phyloP scores from a whole-genome alignment of 2,797 vertebrate species.

The Helarctos malayanus region DNA sequence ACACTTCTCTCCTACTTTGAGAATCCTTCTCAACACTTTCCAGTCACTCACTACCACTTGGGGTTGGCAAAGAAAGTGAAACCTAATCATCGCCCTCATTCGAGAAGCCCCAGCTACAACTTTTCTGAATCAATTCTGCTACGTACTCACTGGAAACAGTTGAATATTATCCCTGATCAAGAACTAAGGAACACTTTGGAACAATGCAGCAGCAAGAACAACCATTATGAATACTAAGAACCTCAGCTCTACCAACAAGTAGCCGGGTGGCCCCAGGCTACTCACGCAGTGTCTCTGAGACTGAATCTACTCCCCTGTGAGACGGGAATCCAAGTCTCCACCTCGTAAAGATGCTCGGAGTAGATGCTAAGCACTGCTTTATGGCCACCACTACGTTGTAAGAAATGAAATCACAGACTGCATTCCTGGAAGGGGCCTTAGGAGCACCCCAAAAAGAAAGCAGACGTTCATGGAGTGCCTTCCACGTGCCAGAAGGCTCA shows the following conservation, averaged over 20 bases:
- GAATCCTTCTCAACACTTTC: neutral
- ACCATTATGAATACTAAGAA: rapidly evolving
- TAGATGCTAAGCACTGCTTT: rapidly evolving
- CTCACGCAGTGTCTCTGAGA: neutral
- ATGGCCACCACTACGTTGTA: rapidly evolving
- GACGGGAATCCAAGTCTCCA: rapidly evolving
- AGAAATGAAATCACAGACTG: neutral
- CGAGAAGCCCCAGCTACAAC: neutral
- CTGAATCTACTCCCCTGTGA: neutral
- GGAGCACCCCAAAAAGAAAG: neutral
- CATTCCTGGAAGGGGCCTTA: neutral
- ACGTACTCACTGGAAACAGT: rapidly evolving
- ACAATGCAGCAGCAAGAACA: neutral
- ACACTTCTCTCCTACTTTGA: rapidly evolving
- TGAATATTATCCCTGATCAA: neutral
- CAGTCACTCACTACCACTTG: neutral
- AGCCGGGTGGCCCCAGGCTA: neutral
- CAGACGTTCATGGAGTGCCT: rapidly evolving
- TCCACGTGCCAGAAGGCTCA: neutral
- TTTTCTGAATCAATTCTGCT: neutral
- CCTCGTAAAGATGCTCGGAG: too few relatives aligned
- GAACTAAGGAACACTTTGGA: neutral
- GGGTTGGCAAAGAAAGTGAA: neutral
- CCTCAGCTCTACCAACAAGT: neutral
- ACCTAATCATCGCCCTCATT: neutral